Evolutionary conservation across 2,888 invertebrate genomes (phyloP), one percentile per base, ranked within the genome.

Genomic region (Tenthredo distinguenda): DNA sequence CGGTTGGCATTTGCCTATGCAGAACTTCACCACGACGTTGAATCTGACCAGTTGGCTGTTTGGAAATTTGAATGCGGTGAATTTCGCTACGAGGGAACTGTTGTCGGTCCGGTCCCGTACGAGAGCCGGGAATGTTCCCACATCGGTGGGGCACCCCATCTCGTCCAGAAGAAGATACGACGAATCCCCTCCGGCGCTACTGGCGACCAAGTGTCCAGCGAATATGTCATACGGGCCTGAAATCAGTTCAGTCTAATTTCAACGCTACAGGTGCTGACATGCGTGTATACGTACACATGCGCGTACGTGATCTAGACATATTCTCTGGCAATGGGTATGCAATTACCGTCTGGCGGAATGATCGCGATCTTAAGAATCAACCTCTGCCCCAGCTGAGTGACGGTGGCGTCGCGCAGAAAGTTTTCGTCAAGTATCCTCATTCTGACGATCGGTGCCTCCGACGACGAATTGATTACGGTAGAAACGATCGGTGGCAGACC

Each of bases 41-140:
- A 98, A 98, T 87, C 96, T 95, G 0, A 98, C 97, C 7, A 97
- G 95, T 47, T 97, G 96, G n/a, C 98, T 97, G 15, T 96, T 96
- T 0, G 97, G 96, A 93, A 98, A 98, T 87, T 98, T 97, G 93
- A 98, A 98, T 0, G 98, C 98, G 91, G 97, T 96, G 92, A 98
- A 98, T 31, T 95, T 95, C 4, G 96, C 95, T 0, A 95, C 93
- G 26, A 97, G 92, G 0, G 93, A 92, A 81, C 90, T 90, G 37
- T 91, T 92, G 86, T 93, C 91, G 0, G 68, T 34, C 0, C 90
- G 89, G 85, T 93, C 92, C 77, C 91, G 93, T 0, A 92, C 91
- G 84, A 96, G 94, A 4, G 94, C 91, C 0, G 96, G 96, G 88
- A 96, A 96, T 86, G 95, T 95, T 68, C 95, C 94, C 88, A 95